Evolutionary conservation across 2,888 invertebrate genomes (phyloP).

Genomic region (Carterocephalus palaemon): DNA sequence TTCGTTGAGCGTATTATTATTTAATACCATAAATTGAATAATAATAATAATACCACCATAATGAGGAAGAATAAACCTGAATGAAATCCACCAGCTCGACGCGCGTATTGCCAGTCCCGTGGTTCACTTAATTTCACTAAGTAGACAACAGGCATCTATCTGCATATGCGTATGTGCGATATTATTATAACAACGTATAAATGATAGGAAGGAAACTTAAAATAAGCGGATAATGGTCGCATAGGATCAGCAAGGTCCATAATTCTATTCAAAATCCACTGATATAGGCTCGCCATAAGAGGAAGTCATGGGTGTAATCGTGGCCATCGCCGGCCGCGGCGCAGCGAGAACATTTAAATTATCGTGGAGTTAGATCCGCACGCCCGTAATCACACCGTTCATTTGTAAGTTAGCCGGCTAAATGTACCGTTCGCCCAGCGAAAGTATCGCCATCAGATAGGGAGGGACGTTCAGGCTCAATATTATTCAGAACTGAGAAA

Average conservation of each 20-base stretch:
- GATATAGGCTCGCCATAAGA: conserved; percentile 64
- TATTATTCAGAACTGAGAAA: conserved; percentile 78
- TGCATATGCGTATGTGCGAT: no score
- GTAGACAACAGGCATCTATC: no score
- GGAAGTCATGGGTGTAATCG: conserved; percentile 69
- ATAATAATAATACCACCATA: no score
- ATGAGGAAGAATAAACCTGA: no score
- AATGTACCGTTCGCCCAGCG: conserved; percentile 62
- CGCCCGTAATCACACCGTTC: conserved; percentile 74
- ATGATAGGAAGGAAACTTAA: conserved; percentile 11
- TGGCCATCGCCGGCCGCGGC: conserved; percentile 56
- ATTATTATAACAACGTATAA: conserved; percentile 6
- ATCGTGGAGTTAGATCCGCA: conserved; percentile 72
- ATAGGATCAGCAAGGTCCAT: conserved; percentile 43
- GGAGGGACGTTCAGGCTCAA: conserved; percentile 65
- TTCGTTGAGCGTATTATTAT: no score
- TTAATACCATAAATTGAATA: no score
- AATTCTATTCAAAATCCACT: conserved; percentile 66
- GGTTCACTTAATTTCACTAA: no score
- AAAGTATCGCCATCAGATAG: conserved; percentile 76
- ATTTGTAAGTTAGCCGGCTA: conserved; percentile 71
- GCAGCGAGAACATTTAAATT: conserved; percentile 73
- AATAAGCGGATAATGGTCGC: conserved; percentile 25
- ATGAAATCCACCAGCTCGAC: no score
- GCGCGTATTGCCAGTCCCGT: no score